Base-by-base conservation (phyloP, 1,140 invertebrate genomes). In the Lanistes nyassanus region DNA sequence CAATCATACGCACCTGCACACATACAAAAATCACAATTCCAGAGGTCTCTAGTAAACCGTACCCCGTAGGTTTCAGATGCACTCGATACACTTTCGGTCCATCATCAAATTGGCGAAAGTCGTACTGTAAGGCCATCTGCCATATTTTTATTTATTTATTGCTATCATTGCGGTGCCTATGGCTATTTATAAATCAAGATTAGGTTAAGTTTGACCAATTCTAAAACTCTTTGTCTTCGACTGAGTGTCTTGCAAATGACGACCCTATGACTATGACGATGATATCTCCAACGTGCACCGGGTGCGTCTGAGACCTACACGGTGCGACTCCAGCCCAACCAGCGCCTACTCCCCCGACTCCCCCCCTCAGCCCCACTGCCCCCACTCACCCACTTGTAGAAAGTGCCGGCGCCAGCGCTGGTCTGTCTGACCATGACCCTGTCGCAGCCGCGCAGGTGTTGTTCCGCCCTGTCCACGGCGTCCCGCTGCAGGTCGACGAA, bases 341-440 rank as follows among this genome's bases (percentile, higher is more conserved):
- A 19, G 16, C 1, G n/a, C 26, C 3, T 23, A 0, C 6, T 21
- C 19, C 2, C 9, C 34, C 1, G 5, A 26, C 3, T 65, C 19
- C 1, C 9, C 1, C 9, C 3, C 5, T 31, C 26, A 11, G 29
- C 16, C 11, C 9, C 26, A 65, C 9, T 7, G 0, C 2, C 2
- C 5, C 26, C 29, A 23, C 56, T 60, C 6, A 72, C 70, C 70
- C 70, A 72, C 3, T 60, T 37, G 42, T 82, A 84, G 68, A 84
- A 84, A 31, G 83, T 83, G 7, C 83, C 83, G n/a, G 79, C 80
- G 19, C 82, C 83, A 13, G 80, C 82, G 62, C 82, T 83, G 58
- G 67, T 70, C 58, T 66, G 65, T 19, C 79, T 51, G 6, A 81
- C 82, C 3, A 66, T 56, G 23, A 66, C 29, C 56, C 79, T 73